Evolutionary conservation across 2,888 invertebrate species (phyloP), one percentile per base, ranked within the genome.

Genomic region (Deroplatys truncata): DNA sequence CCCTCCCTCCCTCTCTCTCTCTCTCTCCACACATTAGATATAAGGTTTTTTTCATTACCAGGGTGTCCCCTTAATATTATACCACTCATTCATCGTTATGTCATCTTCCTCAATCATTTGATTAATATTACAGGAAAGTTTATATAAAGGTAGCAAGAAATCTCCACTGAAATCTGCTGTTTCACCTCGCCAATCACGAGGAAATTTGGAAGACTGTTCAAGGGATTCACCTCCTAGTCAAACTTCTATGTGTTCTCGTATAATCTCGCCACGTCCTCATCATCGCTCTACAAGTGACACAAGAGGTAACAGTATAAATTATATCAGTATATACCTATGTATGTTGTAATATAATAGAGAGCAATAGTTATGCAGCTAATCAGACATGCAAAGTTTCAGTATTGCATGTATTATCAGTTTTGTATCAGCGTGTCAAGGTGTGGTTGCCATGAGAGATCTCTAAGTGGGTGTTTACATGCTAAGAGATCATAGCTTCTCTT

Each of bases 211-310:
- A 87, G 91, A 91, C 88, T 88, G 90, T 86, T 90, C 90, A 29
- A 89, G 89, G 25, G 88, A 90, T 84, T 89, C 87, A n/a, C 35
- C 90, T n/a, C 87, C 90, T 84, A 89, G 89, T 88, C 90, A 90
- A 86, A 88, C 88, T 85, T 86, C 87, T 35, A 88, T 92, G 72
- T 92, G 92, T 35, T 91, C 92, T 31, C 91, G 91, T 84, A 90
- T 92, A 88, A 91, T 91, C 90, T 91, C 92, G 15, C 91, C 91
- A 29, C 91, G 91, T 85, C 91, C 92, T 29, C 92, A 92, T 89
- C 92, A 92, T 88, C 91, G 92, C 84, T 92, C 92, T 72, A 92
- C 91, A 88, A 92, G 92, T 88, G 92, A 92, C 86, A 91, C 91
- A 43, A 91, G 92, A 91, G 92, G 92, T 92, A 90, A 90, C 84